Conservation (phyloP, 2,797 vertebrate genomes). For the Alca torda region DNA sequence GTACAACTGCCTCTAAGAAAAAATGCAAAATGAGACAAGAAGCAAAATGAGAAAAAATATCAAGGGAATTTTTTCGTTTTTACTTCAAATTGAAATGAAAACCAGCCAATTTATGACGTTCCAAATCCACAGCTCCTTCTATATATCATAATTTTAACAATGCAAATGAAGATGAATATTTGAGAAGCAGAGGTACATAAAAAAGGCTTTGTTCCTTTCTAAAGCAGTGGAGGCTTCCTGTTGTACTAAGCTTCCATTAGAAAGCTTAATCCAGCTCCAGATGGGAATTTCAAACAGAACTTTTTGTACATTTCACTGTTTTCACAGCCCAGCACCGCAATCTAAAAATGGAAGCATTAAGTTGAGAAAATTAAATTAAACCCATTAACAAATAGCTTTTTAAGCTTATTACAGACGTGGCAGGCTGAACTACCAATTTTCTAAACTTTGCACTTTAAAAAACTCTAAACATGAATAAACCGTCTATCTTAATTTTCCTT, state of each 20-base stretch:
- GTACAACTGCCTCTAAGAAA: neutral
- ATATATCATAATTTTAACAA: neutral
- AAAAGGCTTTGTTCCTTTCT: neutral
- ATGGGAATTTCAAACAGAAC: neutral
- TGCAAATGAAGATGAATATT: neutral
- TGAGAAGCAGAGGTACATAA: neutral
- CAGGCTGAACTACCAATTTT: neutral
- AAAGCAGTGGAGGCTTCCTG: neutral
- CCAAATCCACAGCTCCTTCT: neutral
- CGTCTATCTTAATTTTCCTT: neutral
- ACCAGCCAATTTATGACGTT: neutral
- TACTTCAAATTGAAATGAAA: neutral
- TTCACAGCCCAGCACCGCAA: neutral
- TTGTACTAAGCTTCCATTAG: neutral
- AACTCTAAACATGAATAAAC: neutral
- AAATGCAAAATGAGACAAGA: neutral
- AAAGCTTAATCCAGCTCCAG: neutral
- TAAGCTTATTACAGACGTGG: neutral
- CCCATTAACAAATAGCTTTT: neutral
- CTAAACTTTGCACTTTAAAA: neutral
- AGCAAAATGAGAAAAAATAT: neutral
- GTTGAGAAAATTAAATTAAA: neutral
- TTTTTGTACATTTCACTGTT: neutral
- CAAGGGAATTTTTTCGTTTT: neutral
- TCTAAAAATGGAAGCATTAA: neutral